Conservation (phyloP, 2,888 invertebrate species). For the Brenthis ino region DNA sequence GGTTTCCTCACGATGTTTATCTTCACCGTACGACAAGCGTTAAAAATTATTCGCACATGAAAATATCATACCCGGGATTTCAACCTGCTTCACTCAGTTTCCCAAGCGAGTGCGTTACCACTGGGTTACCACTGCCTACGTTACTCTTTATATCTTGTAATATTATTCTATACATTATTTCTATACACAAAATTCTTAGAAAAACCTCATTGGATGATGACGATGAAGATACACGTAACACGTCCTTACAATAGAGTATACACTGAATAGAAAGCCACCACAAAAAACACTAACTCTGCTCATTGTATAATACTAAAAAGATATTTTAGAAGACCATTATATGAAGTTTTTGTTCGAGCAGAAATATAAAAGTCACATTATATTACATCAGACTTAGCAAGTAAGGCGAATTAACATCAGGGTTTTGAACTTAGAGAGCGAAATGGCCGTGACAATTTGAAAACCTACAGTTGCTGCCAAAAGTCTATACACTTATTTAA, state of each 20-base stretch:
- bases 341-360: conserved; percentile 13
- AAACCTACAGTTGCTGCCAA: conserved; percentile 21
- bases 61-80: no score
- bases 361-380: conserved; percentile 10
- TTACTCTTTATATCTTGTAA: no score
- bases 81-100: no score
- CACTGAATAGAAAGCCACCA: neutral
- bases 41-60: no score
- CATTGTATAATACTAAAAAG: neutral
- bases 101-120: no score
- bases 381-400: conserved; percentile 11
- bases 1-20: no score
- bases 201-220: neutral
- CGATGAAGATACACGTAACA: no score
- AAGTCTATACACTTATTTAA: conserved; percentile 13
- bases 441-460: conserved; percentile 19
- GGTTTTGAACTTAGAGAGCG: conserved; percentile 21
- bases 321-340: conserved; percentile 10
- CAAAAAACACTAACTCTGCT: neutral
- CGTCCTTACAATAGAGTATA: no score
- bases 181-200: no score
- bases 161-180: no score
- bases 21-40: no score
- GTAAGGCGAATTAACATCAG: conserved; percentile 27
- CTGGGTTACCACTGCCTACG: no score